Conservation (phyloP, 2,113 vertebrate species). For the Neofelis nebulosa region DNA sequence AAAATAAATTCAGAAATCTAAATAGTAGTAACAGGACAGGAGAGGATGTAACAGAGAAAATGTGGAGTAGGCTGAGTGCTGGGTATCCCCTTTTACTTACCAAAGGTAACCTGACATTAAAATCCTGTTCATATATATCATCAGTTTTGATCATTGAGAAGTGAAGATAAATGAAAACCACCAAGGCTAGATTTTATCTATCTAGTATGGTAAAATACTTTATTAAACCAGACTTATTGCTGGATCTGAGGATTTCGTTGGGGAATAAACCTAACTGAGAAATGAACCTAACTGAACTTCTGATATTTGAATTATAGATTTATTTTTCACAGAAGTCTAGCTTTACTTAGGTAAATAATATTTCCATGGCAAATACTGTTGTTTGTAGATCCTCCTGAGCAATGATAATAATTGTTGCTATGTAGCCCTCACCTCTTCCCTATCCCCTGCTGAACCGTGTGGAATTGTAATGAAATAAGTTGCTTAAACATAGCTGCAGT, state of each 20-base stretch:
- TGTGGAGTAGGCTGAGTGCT: neutral
- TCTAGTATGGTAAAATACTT: neutral
- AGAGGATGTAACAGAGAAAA: neutral
- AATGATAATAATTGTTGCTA: neutral
- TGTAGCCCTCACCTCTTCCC: neutral
- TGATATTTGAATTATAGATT: neutral
- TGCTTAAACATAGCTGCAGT: neutral
- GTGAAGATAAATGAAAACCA: neutral
- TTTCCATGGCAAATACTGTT: neutral
- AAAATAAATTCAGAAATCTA: neutral
- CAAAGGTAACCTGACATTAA: neutral
- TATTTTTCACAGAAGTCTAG: conserved; percentile 15
- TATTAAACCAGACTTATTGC: neutral
- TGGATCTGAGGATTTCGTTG: neutral
- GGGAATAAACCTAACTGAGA: neutral
- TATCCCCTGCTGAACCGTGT: neutral
- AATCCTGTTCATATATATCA: neutral
- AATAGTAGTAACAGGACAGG: neutral
- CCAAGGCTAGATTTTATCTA: neutral
- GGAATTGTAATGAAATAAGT: neutral
- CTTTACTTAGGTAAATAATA: conserved; percentile 35
- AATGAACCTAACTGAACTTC: neutral
- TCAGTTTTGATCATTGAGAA: neutral
- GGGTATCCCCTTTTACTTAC: neutral
- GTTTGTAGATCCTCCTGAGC: neutral